Evolutionary conservation across 2,113 vertebrate species (phyloP), one percentile per base, ranked within the genome.

Genomic region (Calidris pugnax): DNA sequence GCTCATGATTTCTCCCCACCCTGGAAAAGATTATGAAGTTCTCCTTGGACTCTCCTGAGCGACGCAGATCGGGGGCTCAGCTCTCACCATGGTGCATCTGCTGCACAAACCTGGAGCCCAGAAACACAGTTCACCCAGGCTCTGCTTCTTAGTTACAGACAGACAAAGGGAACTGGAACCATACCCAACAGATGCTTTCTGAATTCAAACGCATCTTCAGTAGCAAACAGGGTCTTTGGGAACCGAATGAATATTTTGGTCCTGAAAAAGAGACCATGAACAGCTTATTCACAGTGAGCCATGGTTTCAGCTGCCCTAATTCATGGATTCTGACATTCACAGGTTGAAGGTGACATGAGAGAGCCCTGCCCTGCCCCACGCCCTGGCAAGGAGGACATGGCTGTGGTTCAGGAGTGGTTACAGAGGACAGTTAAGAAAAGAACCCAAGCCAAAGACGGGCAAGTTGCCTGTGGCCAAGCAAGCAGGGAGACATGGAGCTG

Each of bases 201-300:
- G 91, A 97, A 97, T 97, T 99, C 99, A 96, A 98, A 99, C 10
- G 99, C 99, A 62, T 99, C 99, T 96, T 99, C 99, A 1, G 99
- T 99, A 85, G 99, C 99, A 93, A 99, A 99, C 59, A 99, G 97
- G 9, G 99, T 99, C 94, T 98, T 99, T 14, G 99, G 99, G 88
- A 99, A 99, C 41, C 99, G 99, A 87, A 99, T 99, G 96, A 99
- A 99, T 97, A 99, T 99, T 97, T 99, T 99, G 72, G 99, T 99
- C 94, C 99, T 99, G 88, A 51, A 96, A 97, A 63, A 95, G 86
- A 97, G 79, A 84, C 75, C 84, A 69, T 3, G 7, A 79, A 60
- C 19, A 94, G 24, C 10, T 82, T 37, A 79, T 45, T 74, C 14
- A 10, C 19, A 55, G 51, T 5, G 21, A 63, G 57, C 33, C 86